Base-by-base conservation (phyloP, 2,797 vertebrate species). In the Carapus acus region DNA sequence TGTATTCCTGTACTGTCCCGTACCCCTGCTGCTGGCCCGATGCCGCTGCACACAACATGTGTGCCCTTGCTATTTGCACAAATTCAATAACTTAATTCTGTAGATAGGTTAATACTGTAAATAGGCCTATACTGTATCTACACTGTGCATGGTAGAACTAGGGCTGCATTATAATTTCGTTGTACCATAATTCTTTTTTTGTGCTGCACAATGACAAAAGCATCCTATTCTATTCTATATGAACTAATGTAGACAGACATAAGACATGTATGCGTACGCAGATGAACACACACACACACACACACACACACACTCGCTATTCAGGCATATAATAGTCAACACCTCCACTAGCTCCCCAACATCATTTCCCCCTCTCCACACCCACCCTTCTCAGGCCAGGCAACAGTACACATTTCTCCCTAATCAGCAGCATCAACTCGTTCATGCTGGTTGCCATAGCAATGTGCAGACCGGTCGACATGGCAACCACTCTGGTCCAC, bases 401-500 rank as follows among this genome's bases (percentile, higher is more conserved):
- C 87, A 85, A 86, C 85, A 88, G 86, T 84, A 90, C 85, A 90
- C 87, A 87, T 89, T 87, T 84, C 85, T 86, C 80, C 86, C 86
- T 90, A 90, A 90, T 90, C 89, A 90, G 88, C 86, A 90, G 87
- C 86, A 87, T 89, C 68, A 79, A 85, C 83, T 82, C 77, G 81
- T 86, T 91, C 92, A 88, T 89, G 90, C 89, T 88, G 85, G 94
- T 97, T 97, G 91, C 95, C 91, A 97, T 96, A 92, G 94, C 63
- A 92, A 98, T 89, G 79, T 87, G 91, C 94, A 85, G 90, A 89
- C 92, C 94, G 92, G 94, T 97, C 92, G 94, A 94, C 94, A 97
- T 98, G 93, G 95, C 93, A 97, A 98, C 95, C 91, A 91, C 91
- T 93, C 93, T 89, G 90, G 94, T 96, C 94, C 93, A 94, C 92